Evolutionary conservation across 2,113 vertebrate species (phyloP).

Genomic region (Dipodomys merriami): DNA sequence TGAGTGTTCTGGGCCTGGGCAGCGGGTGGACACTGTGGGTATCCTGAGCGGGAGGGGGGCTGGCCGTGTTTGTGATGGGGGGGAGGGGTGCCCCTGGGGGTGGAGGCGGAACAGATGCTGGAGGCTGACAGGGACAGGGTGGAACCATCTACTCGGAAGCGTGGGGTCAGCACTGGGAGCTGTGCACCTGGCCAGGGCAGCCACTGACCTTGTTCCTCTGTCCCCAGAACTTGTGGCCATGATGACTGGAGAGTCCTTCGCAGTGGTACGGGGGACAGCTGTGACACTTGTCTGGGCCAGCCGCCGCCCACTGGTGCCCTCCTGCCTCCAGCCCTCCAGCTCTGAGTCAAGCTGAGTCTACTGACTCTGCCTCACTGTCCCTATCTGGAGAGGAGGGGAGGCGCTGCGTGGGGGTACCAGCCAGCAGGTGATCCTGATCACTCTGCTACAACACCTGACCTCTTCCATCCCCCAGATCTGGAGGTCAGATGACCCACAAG

Average conservation of each 20-base stretch:
- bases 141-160: slow-evolving; percentile 84
- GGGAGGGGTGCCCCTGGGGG: slow-evolving; percentile 83
- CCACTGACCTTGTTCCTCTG: neutral
- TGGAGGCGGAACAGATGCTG: slow-evolving; percentile 86
- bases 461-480: neutral
- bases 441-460: neutral
- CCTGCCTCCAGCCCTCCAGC: neutral
- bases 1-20: too few relatives aligned
- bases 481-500: neutral
- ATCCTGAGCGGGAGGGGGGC: too few relatives aligned
- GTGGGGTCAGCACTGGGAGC: rapidly evolving
- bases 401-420: neutral
- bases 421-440: neutral
- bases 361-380: neutral
- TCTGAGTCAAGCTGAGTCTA: neutral
- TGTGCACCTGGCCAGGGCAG: rapidly evolving
- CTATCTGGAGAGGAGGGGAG: too few relatives aligned
- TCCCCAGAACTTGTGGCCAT: slow-evolving; percentile 84
- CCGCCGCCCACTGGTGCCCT: neutral
- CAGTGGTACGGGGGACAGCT: slow-evolving; percentile 79
- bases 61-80: too few relatives aligned
- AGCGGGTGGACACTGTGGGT: too few relatives aligned
- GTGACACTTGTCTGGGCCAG: neutral
- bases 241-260: slow-evolving; percentile 87
- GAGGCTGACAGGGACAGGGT: slow-evolving; percentile 85